Evolutionary conservation across 2,113 vertebrate genomes (phyloP).

Genomic region (Martes martes): DNA sequence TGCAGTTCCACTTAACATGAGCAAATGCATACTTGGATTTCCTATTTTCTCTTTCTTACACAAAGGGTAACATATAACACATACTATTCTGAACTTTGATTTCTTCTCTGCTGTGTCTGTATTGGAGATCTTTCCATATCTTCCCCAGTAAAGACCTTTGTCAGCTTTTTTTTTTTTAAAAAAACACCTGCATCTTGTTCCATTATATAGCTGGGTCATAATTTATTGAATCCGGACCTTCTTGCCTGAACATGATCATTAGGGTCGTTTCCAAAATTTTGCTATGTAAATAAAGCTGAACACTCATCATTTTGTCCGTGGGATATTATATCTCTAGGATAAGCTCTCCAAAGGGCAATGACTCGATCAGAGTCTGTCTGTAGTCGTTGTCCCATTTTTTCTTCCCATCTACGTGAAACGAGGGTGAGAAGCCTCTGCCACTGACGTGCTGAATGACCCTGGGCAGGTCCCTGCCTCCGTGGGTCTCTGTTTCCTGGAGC

Average conservation of each 20-base stretch:
- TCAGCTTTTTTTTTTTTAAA: not conserved
- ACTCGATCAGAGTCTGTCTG: not conserved
- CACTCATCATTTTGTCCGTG: not conserved
- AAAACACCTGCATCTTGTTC: not conserved
- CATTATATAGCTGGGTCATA: not conserved
- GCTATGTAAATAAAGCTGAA: not conserved
- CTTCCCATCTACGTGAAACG: not conserved
- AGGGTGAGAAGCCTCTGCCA: not conserved
- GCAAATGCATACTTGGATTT: not conserved
- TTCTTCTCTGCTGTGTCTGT: not conserved
- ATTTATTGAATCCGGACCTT: not conserved
- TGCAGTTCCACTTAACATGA: not conserved
- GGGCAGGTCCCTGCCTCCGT: not conserved
- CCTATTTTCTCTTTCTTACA: not conserved
- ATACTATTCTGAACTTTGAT: not conserved
- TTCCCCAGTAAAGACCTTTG: not conserved
- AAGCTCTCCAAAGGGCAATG: not conserved
- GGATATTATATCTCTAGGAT: not conserved
- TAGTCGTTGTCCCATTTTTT: not conserved
- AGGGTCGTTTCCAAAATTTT: not conserved
- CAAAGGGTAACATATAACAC: not conserved
- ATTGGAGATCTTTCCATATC: not conserved
- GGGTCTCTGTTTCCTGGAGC: not conserved
- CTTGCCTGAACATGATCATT: not conserved
- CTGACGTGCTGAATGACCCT: not conserved